Conservation (phyloP, 1,140 invertebrate species). For the Pogonomyrmex californicus region DNA sequence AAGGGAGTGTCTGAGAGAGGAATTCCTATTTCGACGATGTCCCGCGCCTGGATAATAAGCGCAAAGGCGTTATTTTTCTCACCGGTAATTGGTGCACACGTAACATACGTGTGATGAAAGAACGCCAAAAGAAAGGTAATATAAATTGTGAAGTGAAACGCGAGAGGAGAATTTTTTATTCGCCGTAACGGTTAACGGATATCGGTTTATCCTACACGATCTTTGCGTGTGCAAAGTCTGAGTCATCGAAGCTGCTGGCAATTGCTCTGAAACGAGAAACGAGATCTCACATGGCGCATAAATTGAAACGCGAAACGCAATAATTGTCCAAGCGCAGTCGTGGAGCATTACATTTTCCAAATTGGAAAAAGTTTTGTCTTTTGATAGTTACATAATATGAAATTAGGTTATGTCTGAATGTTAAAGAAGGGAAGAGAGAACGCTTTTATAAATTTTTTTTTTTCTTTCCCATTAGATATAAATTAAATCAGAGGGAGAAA, state of each 20-base stretch:
- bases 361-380: background rate
- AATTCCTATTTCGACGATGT: background rate
- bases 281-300: background rate
- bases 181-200: background rate
- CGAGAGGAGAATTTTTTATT: constrained; percentile 57
- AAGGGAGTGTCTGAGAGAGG: background rate
- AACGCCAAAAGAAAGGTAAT: constrained; percentile 44
- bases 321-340: background rate
- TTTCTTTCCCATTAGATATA: too few relatives aligned
- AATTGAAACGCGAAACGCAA: constrained; percentile 26
- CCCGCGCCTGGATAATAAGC: constrained; percentile 18
- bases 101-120: constrained; percentile 23
- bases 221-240: constrained; percentile 1
- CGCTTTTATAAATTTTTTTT: background rate
- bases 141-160: constrained; percentile 9
- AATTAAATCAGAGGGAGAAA: too few relatives aligned
- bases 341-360: background rate
- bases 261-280: constrained; percentile 43
- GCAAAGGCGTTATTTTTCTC: constrained; percentile 7
- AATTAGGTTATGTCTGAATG: background rate
- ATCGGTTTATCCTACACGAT: background rate
- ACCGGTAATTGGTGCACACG: constrained; percentile 6
- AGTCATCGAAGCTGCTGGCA: constrained; percentile 47
- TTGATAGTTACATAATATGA: background rate
- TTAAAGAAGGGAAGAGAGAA: background rate